Evolutionary conservation across 2,113 vertebrate species (phyloP).

Genomic region (Probosciger aterrimus): DNA sequence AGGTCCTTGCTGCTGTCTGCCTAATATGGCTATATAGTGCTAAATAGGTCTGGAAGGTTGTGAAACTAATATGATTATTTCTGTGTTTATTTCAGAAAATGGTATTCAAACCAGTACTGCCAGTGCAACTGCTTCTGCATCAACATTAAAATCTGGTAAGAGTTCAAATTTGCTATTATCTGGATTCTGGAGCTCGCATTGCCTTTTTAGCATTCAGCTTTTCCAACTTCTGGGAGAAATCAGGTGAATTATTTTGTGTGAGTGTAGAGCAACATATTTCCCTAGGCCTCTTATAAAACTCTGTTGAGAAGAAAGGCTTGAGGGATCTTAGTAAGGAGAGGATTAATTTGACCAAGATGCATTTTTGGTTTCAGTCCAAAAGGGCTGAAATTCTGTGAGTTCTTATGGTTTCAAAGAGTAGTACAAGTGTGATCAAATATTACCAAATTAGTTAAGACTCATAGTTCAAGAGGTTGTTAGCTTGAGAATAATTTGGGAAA

Average conservation of each 20-base stretch:
- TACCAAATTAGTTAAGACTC: not conserved
- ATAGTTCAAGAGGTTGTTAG: not conserved
- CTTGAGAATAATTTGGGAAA: not conserved
- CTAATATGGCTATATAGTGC: not conserved
- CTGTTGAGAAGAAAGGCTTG: not conserved
- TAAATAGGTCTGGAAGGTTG: not conserved
- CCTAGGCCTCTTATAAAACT: not conserved
- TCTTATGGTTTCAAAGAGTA: not conserved
- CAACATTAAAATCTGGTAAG: not conserved
- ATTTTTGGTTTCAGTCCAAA: not conserved
- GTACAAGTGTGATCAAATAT: not conserved
- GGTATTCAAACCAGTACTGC: fast-evolving
- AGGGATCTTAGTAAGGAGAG: not conserved
- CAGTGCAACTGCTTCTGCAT: fast-evolving
- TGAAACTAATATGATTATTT: not conserved
- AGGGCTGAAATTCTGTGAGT: not conserved
- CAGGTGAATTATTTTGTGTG: not conserved
- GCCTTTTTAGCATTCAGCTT: not conserved
- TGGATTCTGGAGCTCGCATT: not conserved
- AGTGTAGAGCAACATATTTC: not conserved
- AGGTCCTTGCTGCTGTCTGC: not conserved
- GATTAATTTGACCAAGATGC: not conserved
- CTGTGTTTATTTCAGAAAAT: conserved; percentile 3
- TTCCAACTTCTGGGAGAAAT: not conserved
- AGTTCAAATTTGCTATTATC: not conserved